A percentile compares a stretch with the other conserved stretches of the same genome.
Evolutionary conservation across 1,140 invertebrate genomes (phyloP).

Genomic region (Dryas iulia): DNA sequence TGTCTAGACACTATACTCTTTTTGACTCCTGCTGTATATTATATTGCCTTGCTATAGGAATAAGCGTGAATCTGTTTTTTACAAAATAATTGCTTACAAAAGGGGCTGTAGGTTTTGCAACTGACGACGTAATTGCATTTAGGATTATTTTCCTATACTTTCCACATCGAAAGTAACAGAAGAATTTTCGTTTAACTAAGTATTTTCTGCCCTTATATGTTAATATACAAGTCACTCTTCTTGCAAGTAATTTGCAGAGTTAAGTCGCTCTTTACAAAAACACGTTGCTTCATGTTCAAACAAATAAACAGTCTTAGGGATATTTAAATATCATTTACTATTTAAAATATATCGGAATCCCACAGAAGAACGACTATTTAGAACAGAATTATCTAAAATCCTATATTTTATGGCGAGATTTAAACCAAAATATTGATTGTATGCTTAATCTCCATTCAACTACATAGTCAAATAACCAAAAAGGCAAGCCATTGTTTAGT

Average conservation of each 20-base stretch:
- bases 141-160: no score
- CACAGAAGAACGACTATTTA: neutral
- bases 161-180: no score
- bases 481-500: neutral
- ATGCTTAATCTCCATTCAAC: constrained; percentile 5
- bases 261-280: neutral
- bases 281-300: neutral
- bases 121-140: no score
- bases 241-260: neutral
- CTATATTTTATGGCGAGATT: neutral
- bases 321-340: neutral
- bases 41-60: no score
- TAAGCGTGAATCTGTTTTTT: no score
- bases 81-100: no score
- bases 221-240: no score
- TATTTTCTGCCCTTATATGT: neutral
- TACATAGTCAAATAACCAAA: neutral
- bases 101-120: no score
- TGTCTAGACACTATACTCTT: no score
- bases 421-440: constrained; percentile 1
- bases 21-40: no score
- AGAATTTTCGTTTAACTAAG: no score
- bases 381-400: neutral
- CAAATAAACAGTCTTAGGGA: neutral
- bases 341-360: neutral